Evolutionary conservation across 2,797 vertebrate species (phyloP).

Genomic region (Thripadectes ignobilis): DNA sequence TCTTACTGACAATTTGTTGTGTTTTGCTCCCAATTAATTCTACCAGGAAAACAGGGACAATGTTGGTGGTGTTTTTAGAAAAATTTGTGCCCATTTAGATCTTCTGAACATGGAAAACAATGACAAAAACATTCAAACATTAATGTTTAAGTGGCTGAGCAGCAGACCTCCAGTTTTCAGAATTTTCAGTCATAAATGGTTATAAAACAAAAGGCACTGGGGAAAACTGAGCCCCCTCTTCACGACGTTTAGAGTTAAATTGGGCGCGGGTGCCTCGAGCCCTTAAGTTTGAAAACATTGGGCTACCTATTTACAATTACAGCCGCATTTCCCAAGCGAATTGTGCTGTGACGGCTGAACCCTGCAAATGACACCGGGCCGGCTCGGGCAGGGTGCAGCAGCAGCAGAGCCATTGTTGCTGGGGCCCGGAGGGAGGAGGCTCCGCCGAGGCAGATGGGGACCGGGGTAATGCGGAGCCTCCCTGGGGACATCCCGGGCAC

Average conservation of each 20-base stretch:
- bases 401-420: conserved; percentile 38
- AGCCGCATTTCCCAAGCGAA: not conserved
- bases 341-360: not conserved
- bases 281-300: not conserved
- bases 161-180: not conserved
- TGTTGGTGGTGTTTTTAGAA: not conserved
- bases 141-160: not conserved
- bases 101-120: not conserved
- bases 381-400: not conserved
- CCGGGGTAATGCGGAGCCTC: conserved; percentile 12
- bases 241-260: not conserved
- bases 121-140: not conserved
- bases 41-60: not conserved
- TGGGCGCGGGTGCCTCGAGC: not conserved
- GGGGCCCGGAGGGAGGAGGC: conserved; percentile 29
- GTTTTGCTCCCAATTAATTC: not conserved
- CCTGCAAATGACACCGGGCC: not conserved
- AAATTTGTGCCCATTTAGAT: not conserved
- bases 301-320: not conserved
- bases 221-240: not conserved
- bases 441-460: conserved; percentile 55
- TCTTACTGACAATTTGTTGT: not conserved
- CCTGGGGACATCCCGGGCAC: not conserved
- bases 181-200: not conserved
- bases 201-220: not conserved